Evolutionary conservation across 2,888 invertebrate species (phyloP), one percentile per base, ranked within the genome.

Genomic region (Dendrolimus pini): DNA sequence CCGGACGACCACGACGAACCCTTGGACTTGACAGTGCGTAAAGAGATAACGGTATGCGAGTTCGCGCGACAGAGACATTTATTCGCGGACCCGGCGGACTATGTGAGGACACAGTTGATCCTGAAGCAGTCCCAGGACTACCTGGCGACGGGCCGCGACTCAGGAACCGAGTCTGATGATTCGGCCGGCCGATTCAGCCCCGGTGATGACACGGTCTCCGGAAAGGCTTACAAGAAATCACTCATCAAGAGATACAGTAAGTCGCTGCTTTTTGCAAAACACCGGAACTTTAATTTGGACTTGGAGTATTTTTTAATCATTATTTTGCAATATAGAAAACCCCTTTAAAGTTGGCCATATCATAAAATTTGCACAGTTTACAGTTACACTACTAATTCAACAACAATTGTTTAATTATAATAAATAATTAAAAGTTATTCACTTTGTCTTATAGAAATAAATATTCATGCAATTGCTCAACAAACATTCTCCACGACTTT

Each of bases 241-340:
- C 94, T 97, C 75, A 97, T 97, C 94, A 96, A 96, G 91, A 93
- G 97, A 93, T 97, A 96, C 92, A 94, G 97, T 97, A 95, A 97
- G 97, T 96, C 41, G 14, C 9, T 18, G 7, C 18, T 47, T 9
- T 47, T 47, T 47, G 9, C 9, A 47, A 47, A 47, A 47, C 9
- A 1, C 10, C 47, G 10, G 47, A 2, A 47, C 47, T 47, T 9
- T 10, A 9, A 7, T 47, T 47, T 47, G 6, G 6, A 30, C 30
- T 30, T 30, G 30, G 30, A 30, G 30, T 30, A 6, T 30, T 6
- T 30, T 30, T 30, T 30, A 30, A 30, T 30, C 30, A 30, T 30
- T 30, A 30, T 30, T 30, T 30, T 30, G 30, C 3, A 30, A 30
- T 30, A 30, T 30, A 30, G 30, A 30, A 30, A 30, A 3, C 2